phyloP scores from a whole-genome alignment of 2,888 invertebrate genomes.

The Drosophila greeni region DNA sequence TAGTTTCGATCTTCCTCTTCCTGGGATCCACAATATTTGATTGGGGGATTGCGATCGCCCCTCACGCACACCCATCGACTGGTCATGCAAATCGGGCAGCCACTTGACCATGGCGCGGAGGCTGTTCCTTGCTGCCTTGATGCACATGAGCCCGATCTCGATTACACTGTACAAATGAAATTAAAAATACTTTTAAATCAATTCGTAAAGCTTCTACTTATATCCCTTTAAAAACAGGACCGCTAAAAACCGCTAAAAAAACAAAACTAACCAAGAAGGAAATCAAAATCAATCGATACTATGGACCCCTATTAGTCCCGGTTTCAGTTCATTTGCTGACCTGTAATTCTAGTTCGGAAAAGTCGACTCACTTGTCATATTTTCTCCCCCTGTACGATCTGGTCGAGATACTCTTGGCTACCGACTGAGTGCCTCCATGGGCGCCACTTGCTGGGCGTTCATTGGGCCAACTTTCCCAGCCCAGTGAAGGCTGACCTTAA shows the following conservation, averaged over 20 bases:
- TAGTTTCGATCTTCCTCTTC: slow-evolving; percentile 55
- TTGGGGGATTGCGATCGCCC: slow-evolving; percentile 41
- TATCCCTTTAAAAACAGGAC: too few species aligned
- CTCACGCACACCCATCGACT: slow-evolving; percentile 66
- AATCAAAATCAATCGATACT: too few species aligned
- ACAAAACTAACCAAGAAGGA: too few species aligned
- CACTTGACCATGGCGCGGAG: slow-evolving; percentile 46
- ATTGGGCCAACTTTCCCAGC: slow-evolving; percentile 32
- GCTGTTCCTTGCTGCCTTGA: slow-evolving; percentile 25
- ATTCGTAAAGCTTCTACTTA: too few species aligned
- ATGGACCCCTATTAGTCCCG: background rate
- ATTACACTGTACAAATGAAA: background rate
- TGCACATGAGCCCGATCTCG: slow-evolving; percentile 26
- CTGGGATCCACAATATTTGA: slow-evolving; percentile 29
- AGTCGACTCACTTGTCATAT: slow-evolving; percentile 1
- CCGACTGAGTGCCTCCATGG: slow-evolving; percentile 35
- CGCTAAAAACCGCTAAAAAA: too few species aligned
- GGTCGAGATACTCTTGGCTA: slow-evolving; percentile 51
- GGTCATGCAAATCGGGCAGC: slow-evolving; percentile 69
- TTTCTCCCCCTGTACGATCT: slow-evolving; percentile 25
- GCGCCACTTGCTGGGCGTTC: slow-evolving; percentile 46
- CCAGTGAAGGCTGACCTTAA: slow-evolving; percentile 57
- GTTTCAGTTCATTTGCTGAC: slow-evolving; percentile 2
- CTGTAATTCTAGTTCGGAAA: background rate
- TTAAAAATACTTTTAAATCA: too few species aligned